Conservation (phyloP, 2,797 vertebrate genomes). For the Pelodytes ibericus region DNA sequence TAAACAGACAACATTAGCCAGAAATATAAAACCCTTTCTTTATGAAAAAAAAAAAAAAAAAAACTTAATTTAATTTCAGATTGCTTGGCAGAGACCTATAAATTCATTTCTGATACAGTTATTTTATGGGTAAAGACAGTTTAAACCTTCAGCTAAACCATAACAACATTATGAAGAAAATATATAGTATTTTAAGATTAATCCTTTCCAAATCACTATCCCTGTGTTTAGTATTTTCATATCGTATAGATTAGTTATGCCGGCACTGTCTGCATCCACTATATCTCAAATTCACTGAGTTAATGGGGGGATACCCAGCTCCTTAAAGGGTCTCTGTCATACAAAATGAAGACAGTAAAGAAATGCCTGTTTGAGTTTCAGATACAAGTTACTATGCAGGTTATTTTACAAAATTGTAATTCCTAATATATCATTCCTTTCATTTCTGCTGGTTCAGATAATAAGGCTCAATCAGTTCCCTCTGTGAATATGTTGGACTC, state of each 20-base stretch:
- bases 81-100: background rate
- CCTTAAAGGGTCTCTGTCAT: too few relatives aligned
- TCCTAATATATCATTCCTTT: conserved; percentile 28
- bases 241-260: conserved; percentile 1
- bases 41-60: too few relatives aligned
- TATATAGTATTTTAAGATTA: background rate
- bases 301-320: background rate
- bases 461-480: conserved; percentile 10
- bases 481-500: conserved; percentile 22
- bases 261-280: background rate
- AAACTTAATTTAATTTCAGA: background rate
- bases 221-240: background rate
- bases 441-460: conserved; percentile 35
- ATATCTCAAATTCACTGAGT: too few relatives aligned
- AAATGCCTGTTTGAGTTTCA: conserved; percentile 8
- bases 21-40: too few relatives aligned
- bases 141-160: background rate
- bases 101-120: background rate
- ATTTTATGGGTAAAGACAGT: conserved; percentile 2
- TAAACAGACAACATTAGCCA: too few relatives aligned
- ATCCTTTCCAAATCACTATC: background rate
- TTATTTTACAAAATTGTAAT: conserved; percentile 21
- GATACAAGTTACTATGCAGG: conserved; percentile 8
- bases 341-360: too few relatives aligned
- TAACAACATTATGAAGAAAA: background rate